A percentile compares a stretch with the other conserved stretches of the same genome.
phyloP scores from a whole-genome alignment of 2,888 invertebrate genomes.

The Nasonia oneida region DNA sequence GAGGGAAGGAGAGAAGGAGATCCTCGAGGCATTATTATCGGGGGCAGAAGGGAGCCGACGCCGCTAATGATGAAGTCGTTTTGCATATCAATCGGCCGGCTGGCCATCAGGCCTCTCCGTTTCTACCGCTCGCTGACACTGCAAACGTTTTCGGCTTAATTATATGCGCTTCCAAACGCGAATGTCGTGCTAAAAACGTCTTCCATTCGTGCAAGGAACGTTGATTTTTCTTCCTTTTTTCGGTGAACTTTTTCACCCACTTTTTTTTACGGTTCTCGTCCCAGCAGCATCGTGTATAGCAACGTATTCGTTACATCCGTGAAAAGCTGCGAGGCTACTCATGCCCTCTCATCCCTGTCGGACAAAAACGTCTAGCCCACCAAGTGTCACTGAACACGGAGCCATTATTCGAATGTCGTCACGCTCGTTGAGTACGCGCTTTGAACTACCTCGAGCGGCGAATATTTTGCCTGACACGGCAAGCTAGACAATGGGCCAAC shows the following conservation, averaged over 20 bases:
- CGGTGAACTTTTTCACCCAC: too few species aligned
- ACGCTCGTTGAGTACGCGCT: slow-evolving; percentile 64
- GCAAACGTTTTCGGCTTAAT: slow-evolving; percentile 30
- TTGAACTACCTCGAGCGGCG: slow-evolving; percentile 30
- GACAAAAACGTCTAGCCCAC: slow-evolving; percentile 7
- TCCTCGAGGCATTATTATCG: slow-evolving; percentile 34
- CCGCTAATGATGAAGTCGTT: slow-evolving; percentile 72
- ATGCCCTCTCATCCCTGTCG: slow-evolving; percentile 14
- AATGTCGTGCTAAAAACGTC: slow-evolving; percentile 44
- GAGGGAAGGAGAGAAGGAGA: neutral
- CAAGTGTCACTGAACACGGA: slow-evolving; percentile 30
- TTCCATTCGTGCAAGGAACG: neutral
- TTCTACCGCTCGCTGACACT: slow-evolving; percentile 21
- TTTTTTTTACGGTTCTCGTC: too few species aligned
- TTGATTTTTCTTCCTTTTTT: slow-evolving; percentile 31
- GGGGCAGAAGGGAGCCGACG: slow-evolving; percentile 37
- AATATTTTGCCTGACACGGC: slow-evolving; percentile 25
- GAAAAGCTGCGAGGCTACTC: too few species aligned
- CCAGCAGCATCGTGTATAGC: too few species aligned
- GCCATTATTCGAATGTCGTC: slow-evolving; percentile 73
- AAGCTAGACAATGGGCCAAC: slow-evolving; percentile 37
- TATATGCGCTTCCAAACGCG: slow-evolving; percentile 25
- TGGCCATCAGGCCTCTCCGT: slow-evolving; percentile 25
- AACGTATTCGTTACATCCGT: too few species aligned
- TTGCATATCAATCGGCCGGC: slow-evolving; percentile 74